Evolutionary conservation across 1,140 invertebrate genomes (phyloP).

Genomic region (Maniola jurtina): DNA sequence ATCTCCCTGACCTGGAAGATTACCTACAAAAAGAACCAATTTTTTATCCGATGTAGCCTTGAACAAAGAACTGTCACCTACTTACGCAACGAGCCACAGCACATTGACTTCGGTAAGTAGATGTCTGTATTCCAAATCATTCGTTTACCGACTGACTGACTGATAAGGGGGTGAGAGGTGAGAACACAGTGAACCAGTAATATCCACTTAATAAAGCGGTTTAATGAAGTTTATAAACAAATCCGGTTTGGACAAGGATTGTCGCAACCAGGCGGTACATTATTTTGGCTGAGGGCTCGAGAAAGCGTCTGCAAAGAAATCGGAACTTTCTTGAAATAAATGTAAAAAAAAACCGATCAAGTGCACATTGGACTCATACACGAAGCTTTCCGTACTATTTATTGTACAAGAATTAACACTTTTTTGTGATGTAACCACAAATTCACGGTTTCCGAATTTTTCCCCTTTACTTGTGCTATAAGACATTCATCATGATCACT

Average conservation of each 20-base stretch:
- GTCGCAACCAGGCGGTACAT: neutral
- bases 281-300: neutral
- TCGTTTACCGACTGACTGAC: conserved; percentile 13
- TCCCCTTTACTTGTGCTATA: too few relatives aligned
- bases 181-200: conserved; percentile 8
- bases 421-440: too few relatives aligned
- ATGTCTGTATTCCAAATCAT: neutral
- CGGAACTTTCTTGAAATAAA: neutral
- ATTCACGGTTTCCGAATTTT: too few relatives aligned
- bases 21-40: neutral
- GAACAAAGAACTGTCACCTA: neutral
- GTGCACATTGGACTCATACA: too few relatives aligned
- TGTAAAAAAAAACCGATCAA: too few relatives aligned
- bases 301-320: neutral
- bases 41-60: neutral
- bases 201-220: conserved; percentile 7
- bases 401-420: too few relatives aligned
- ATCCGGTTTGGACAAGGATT: neutral
- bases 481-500: too few relatives aligned
- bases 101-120: too few relatives aligned
- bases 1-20: neutral
- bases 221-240: neutral
- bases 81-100: neutral
- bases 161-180: conserved; percentile 15
- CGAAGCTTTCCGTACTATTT: too few relatives aligned